A percentile compares a stretch with the other conserved stretches of the same genome.
Evolutionary conservation across 2,888 invertebrate genomes (phyloP).

Genomic region (Scaptomyza flava): DNA sequence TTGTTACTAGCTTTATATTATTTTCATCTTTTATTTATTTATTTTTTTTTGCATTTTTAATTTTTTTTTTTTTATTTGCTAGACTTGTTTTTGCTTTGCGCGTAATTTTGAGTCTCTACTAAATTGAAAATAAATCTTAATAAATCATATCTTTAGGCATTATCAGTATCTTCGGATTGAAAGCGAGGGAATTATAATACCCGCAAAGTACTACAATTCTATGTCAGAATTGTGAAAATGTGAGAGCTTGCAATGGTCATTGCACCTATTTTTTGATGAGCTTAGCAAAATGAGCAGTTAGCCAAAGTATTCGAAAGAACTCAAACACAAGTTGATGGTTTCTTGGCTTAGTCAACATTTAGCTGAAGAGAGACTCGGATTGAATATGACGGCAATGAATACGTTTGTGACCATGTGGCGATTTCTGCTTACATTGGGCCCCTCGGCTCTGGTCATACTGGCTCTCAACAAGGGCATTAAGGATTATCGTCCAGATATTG

Average conservation of each 20-base stretch:
- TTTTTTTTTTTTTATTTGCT: constrained; percentile 21
- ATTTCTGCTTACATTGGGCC: constrained; percentile 87
- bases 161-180: not conserved
- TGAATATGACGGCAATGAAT: constrained; percentile 52
- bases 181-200: not conserved
- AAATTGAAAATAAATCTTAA: not conserved
- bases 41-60: constrained; percentile 2
- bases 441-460: constrained; percentile 88
- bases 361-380: constrained; percentile 1
- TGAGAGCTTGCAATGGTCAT: constrained; percentile 24
- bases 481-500: constrained; percentile 89
- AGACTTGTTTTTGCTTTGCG: constrained; percentile 5
- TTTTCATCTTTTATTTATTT: not conserved
- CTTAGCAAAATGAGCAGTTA: constrained; percentile 13
- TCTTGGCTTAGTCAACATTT: not conserved
- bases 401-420: constrained; percentile 87
- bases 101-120: too few species aligned
- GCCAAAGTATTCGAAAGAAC: not conserved
- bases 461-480: constrained; percentile 88
- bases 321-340: not conserved
- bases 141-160: not conserved
- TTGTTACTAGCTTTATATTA: not conserved
- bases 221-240: not conserved
- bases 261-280: constrained; percentile 30
- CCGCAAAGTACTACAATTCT: not conserved